phyloP scores from a whole-genome alignment of 2,888 invertebrate species.

The Molanna angustata region DNA sequence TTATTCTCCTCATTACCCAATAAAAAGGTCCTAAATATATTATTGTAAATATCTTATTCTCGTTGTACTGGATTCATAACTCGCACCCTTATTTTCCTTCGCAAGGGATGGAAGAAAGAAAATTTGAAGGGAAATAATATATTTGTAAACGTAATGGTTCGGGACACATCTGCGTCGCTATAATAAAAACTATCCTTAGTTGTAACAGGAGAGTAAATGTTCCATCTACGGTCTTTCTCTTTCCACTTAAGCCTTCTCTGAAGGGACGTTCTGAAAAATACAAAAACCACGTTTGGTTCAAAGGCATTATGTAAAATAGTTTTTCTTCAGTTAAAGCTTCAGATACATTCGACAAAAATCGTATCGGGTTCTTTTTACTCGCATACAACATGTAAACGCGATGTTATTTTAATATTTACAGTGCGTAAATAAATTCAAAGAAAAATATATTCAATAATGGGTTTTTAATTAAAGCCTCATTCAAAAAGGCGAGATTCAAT shows the following conservation, averaged over 20 bases:
- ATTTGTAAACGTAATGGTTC: constrained; percentile 27
- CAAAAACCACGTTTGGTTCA: no score
- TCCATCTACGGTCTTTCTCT: constrained; percentile 18
- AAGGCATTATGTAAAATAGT: no score
- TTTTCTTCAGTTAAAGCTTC: no score
- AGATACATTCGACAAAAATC: no score
- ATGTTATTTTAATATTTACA: no score
- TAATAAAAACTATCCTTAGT: constrained; percentile 31
- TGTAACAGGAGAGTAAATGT: constrained; percentile 30
- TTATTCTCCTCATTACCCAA: not conserved
- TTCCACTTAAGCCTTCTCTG: not conserved
- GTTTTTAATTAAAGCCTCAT: no score
- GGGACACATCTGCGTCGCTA: constrained; percentile 29
- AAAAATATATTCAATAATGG: no score
- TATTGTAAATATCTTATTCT: not conserved
- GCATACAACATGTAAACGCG: no score
- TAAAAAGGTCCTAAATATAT: not conserved
- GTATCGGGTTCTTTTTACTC: no score
- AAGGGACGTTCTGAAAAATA: constrained; percentile 1
- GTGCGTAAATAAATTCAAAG: no score
- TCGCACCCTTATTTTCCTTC: constrained; percentile 5
- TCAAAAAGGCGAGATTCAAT: no score
- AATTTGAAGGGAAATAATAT: constrained; percentile 30
- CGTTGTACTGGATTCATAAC: not conserved
- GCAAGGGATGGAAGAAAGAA: constrained; percentile 9